Percentiles rank a stretch among this genome's conserved stretches.
These are phyloP conservation scores for Batillaria attramentaria DNA, from an alignment of 1,140 invertebrate genomes.

Conservation along the genomic window DNA sequence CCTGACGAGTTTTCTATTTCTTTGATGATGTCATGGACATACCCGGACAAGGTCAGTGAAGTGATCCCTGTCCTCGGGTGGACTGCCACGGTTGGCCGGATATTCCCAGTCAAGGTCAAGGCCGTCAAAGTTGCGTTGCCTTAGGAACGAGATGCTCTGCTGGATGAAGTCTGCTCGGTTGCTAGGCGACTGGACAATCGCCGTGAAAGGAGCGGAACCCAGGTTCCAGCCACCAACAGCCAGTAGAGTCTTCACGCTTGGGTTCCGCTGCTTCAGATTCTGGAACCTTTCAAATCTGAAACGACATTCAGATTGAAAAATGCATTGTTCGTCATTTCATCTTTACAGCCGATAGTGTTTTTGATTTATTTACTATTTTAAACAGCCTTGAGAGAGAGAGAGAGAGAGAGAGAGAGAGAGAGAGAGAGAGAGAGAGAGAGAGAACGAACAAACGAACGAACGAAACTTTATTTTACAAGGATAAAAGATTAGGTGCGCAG, in stretches of 20 bases:
- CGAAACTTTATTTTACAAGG: too few species aligned
- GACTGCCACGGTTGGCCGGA: conserved; percentile 91
- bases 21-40: too few species aligned
- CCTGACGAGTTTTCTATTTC: too few species aligned
- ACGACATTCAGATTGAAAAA: background rate
- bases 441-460: too few species aligned
- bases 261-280: conserved; percentile 89
- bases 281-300: conserved; percentile 28
- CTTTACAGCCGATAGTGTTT: too few species aligned
- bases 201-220: conserved; percentile 82
- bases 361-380: too few species aligned
- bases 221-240: conserved; percentile 98
- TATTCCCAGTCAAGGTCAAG: conserved; percentile 98
- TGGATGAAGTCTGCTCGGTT: conserved; percentile 54
- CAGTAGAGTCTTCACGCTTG: conserved; percentile 90
- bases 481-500: too few species aligned
- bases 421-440: too few species aligned
- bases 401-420: too few species aligned
- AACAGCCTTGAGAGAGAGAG: too few species aligned
- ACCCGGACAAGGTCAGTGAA: conserved; percentile 88
- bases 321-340: background rate
- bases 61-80: conserved; percentile 89
- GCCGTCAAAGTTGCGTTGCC: conserved; percentile 95
- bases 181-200: conserved; percentile 52
- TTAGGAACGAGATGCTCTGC: conserved; percentile 84